These are phyloP conservation scores for Drosophila erecta DNA, from an alignment of 1,140 invertebrate genomes.

Conservation along the genomic window DNA sequence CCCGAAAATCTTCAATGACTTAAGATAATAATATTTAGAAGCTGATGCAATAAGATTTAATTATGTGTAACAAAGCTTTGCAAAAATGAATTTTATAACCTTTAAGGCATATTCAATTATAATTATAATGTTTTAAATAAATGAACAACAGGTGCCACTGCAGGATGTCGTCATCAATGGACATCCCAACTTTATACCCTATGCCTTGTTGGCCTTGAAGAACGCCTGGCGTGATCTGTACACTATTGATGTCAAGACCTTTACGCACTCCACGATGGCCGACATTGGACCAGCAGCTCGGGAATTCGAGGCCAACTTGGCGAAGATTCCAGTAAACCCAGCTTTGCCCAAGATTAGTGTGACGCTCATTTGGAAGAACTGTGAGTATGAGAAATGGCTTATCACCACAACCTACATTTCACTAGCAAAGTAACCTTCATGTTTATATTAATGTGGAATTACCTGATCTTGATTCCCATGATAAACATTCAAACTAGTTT, in stretches of 20 bases:
- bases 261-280: slow-evolving; percentile 79
- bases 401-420: too few relatives aligned
- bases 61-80: neutral
- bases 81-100: too few relatives aligned
- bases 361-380: slow-evolving; percentile 83
- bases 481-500: too few relatives aligned
- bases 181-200: slow-evolving; percentile 84
- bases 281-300: slow-evolving; percentile 73
- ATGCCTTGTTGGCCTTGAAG: slow-evolving; percentile 77
- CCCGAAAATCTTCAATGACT: too few relatives aligned
- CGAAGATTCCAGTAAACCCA: slow-evolving; percentile 52
- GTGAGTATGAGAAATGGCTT: slow-evolving; percentile 40
- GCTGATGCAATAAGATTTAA: neutral
- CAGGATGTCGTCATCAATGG: slow-evolving; percentile 83
- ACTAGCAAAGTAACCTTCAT: too few relatives aligned
- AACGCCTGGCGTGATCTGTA: slow-evolving; percentile 77
- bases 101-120: neutral
- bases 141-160: slow-evolving; percentile 58
- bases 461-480: too few relatives aligned
- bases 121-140: too few relatives aligned
- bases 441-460: too few relatives aligned
- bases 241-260: slow-evolving; percentile 78
- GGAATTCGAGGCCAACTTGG: slow-evolving; percentile 72
- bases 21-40: neutral
- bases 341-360: slow-evolving; percentile 72